Conservation (phyloP, 2,797 vertebrate species). For the Xenopus petersii region DNA sequence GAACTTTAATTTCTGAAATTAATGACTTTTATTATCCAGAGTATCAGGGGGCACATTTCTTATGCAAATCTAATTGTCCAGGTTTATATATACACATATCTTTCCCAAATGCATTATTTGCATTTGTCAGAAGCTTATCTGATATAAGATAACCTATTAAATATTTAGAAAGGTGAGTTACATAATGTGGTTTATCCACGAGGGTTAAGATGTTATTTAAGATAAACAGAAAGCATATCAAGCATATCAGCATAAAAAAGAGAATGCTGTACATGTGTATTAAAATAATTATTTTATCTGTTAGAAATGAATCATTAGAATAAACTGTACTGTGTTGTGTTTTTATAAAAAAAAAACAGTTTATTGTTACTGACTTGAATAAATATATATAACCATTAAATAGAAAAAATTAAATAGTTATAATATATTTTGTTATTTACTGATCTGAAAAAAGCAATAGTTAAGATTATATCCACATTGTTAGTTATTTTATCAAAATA, state of each 20-base stretch:
- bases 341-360: too few relatives aligned
- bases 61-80: conserved; percentile 36
- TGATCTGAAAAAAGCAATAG: too few relatives aligned
- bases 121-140: not conserved
- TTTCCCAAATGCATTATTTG: not conserved
- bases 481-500: too few relatives aligned
- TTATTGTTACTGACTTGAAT: too few relatives aligned
- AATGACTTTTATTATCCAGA: conserved; percentile 46
- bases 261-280: too few relatives aligned
- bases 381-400: too few relatives aligned
- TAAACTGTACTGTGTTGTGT: too few relatives aligned
- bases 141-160: conserved; percentile 4
- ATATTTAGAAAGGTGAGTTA: conserved; percentile 2
- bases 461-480: too few relatives aligned
- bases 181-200: not conserved
- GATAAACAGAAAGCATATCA: not conserved
- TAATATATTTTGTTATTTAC: too few relatives aligned
- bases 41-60: conserved; percentile 32
- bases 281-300: too few relatives aligned
- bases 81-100: conserved; percentile 31
- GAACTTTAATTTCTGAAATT: conserved; percentile 47
- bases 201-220: not conserved
- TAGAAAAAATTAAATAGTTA: too few relatives aligned
- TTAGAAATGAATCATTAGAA: too few relatives aligned
- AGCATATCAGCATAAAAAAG: not conserved